Percentiles rank a stretch among this genome's conserved stretches.
Conservation (phyloP, 2,888 invertebrate genomes). For the Epirrhoe alternata region DNA sequence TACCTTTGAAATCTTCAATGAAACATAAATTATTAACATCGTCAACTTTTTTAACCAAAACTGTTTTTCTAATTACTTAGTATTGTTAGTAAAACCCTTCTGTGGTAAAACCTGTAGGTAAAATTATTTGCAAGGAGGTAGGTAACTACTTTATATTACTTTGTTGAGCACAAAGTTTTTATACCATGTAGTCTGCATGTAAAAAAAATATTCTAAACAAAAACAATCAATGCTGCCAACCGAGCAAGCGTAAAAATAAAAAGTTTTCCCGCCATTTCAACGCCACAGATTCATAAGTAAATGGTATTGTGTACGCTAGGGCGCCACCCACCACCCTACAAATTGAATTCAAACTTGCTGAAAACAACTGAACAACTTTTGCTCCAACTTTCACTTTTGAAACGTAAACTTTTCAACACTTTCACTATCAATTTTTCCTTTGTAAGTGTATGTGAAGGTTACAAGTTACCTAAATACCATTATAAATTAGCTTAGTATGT, state of each 20-base stretch:
- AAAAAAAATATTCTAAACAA: background rate
- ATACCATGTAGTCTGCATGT: too few species aligned
- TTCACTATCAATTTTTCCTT: constrained; percentile 65
- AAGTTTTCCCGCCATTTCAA: constrained; percentile 51
- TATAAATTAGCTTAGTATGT: too few species aligned
- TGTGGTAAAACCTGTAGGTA: too few species aligned
- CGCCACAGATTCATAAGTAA: constrained; percentile 56
- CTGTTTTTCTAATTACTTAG: too few species aligned
- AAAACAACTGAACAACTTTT: constrained; percentile 79
- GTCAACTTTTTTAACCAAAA: too few species aligned
- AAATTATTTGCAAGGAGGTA: too few species aligned
- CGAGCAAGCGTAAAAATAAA: constrained; percentile 37
- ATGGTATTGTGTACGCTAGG: constrained; percentile 53
- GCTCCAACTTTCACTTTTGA: constrained; percentile 74
- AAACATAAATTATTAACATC: too few species aligned
- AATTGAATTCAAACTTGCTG: constrained; percentile 78
- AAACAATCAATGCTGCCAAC: background rate
- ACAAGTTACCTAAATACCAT: constrained; percentile 20
- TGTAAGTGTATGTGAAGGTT: constrained; percentile 24
- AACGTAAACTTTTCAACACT: constrained; percentile 73
- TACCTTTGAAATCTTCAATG: constrained; percentile 5
- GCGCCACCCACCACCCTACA: constrained; percentile 56
- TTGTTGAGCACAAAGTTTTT: too few species aligned
- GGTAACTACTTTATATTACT: too few species aligned
- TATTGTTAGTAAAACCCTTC: too few species aligned